Conservation (phyloP, 2,888 invertebrate genomes). For the Taphrorychus bicolor region DNA sequence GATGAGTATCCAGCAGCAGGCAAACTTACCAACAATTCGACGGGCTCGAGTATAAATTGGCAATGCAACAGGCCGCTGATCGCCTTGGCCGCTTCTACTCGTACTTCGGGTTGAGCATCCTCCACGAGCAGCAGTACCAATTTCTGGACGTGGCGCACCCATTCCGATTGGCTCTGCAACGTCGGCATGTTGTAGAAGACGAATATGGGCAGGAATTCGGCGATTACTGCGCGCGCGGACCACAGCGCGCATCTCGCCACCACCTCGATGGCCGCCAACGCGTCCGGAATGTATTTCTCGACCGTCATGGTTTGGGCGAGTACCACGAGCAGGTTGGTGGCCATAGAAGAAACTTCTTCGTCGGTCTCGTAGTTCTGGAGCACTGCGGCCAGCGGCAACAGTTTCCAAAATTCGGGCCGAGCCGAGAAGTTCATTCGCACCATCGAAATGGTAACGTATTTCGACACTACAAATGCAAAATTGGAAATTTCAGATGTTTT, state of each 20-base stretch:
- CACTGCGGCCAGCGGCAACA: conserved; percentile 72
- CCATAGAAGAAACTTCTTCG: conserved; percentile 75
- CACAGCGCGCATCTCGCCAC: conserved; percentile 65
- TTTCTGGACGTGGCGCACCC: conserved; percentile 62
- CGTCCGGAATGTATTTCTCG: conserved; percentile 66
- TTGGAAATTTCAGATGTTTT: too few species aligned
- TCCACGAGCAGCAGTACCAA: conserved; percentile 73
- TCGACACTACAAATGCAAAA: conserved; percentile 48
- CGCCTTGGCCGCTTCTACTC: conserved; percentile 82
- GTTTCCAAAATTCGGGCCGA: conserved; percentile 65
- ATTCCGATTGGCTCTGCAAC: conserved; percentile 62
- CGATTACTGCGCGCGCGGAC: conserved; percentile 71
- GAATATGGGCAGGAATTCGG: conserved; percentile 74
- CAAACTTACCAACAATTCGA: conserved; percentile 65
- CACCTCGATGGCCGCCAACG: conserved; percentile 64
- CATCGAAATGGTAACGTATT: conserved; percentile 53
- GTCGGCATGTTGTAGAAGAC: conserved; percentile 77
- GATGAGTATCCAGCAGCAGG: too few species aligned
- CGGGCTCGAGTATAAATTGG: conserved; percentile 72
- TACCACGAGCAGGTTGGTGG: conserved; percentile 71
- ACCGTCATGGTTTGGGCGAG: conserved; percentile 71
- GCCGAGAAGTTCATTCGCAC: conserved; percentile 55
- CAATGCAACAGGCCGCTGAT: conserved; percentile 89
- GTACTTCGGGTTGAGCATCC: conserved; percentile 79
- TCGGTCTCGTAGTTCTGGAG: conserved; percentile 81